These are phyloP conservation scores for Eupsilia transversa DNA, from an alignment of 2,888 invertebrate species.

Conservation along the genomic window DNA sequence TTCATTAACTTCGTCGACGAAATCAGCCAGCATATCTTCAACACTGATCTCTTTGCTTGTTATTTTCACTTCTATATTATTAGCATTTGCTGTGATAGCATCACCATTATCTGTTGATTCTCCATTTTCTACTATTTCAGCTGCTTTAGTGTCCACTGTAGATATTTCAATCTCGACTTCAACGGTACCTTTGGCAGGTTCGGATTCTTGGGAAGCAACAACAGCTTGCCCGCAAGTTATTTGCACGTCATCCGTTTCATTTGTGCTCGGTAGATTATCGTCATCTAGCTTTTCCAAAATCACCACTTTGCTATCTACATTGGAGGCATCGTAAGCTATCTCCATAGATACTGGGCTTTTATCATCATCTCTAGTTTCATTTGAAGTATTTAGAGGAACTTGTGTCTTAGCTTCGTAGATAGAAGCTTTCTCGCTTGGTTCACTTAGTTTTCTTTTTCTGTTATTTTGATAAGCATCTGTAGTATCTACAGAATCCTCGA, in stretches of 20 bases:
- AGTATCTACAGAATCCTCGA: conserved; percentile 44
- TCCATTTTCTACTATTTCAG: conserved; percentile 54
- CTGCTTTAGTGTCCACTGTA: conserved; percentile 65
- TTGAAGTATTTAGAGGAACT: conserved; percentile 71
- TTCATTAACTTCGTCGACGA: conserved; percentile 86
- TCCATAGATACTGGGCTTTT: conserved; percentile 79
- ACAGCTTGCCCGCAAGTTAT: conserved; percentile 84
- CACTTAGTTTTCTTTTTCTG: conserved; percentile 18
- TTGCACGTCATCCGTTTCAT: conserved; percentile 85
- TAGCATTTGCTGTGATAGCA: conserved; percentile 46
- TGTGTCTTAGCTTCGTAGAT: conserved; percentile 80
- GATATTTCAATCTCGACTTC: conserved; percentile 56
- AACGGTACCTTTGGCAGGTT: conserved; percentile 57
- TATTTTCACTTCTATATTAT: conserved; percentile 61
- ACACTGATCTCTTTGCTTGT: conserved; percentile 72
- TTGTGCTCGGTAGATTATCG: conserved; percentile 83
- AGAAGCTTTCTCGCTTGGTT: conserved; percentile 32
- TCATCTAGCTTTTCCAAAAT: conserved; percentile 81
- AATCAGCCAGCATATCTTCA: conserved; percentile 88
- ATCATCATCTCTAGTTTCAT: conserved; percentile 73
- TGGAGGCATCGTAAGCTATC: conserved; percentile 80
- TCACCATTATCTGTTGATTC: conserved; percentile 63
- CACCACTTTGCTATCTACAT: conserved; percentile 71
- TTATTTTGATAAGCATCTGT: conserved; percentile 17
- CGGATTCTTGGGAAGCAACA: conserved; percentile 77